Percentiles rank a stretch among this genome's conserved stretches.
Conservation (phyloP, 2,797 vertebrate species). For the Taeniopygia guttata region DNA sequence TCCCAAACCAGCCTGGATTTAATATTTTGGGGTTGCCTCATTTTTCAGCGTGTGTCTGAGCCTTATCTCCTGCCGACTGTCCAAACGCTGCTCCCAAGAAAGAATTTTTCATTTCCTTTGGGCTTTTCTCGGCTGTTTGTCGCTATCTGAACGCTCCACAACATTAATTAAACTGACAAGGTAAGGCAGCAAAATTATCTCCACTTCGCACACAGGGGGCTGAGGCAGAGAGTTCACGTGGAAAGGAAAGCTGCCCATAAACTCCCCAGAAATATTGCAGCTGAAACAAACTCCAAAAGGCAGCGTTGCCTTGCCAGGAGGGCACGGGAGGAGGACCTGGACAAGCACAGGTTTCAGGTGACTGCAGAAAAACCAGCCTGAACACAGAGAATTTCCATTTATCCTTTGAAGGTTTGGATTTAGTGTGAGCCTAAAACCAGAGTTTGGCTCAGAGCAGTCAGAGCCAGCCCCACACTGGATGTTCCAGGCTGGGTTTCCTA, state of each 20-base stretch:
- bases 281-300: neutral
- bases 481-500: fast-evolving
- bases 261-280: neutral
- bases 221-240: neutral
- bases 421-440: neutral
- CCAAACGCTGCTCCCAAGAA: slow-evolving; percentile 24
- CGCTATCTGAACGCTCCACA: slow-evolving; percentile 21
- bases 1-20: neutral
- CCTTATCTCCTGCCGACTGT: slow-evolving; percentile 52
- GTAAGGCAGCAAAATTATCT: slow-evolving; percentile 48
- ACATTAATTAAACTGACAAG: slow-evolving; percentile 61
- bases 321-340: neutral
- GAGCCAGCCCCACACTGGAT: fast-evolving
- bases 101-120: slow-evolving; percentile 62
- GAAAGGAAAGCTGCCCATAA: neutral
- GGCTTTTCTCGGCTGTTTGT: slow-evolving; percentile 46
- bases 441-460: neutral
- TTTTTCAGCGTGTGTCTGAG: neutral
- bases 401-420: neutral
- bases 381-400: neutral
- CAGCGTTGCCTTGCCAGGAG: fast-evolving
- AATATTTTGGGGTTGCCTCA: slow-evolving; percentile 14
- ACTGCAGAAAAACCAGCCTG: neutral
- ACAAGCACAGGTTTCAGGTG: neutral
- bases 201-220: neutral